phyloP scores from a whole-genome alignment of 2,888 invertebrate genomes.

The Ganaspis brasiliensis region DNA sequence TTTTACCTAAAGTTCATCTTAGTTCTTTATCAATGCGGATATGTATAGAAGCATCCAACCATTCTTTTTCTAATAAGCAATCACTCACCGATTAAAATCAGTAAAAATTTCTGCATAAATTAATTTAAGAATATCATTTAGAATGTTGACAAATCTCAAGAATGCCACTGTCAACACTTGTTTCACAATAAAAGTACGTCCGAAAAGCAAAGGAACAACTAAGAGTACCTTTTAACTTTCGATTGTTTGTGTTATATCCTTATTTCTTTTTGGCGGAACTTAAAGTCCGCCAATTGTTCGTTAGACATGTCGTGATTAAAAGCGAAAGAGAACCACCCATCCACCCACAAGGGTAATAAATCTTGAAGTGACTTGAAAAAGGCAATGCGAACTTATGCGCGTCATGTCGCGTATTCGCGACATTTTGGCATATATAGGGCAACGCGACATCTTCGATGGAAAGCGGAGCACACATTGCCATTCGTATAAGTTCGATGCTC shows the following conservation, averaged over 20 bases:
- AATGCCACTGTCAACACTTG: conserved; percentile 1
- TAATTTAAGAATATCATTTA: too few species aligned
- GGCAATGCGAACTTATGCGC: conserved; percentile 42
- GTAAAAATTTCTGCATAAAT: too few species aligned
- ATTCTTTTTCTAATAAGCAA: too few species aligned
- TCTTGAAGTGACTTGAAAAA: conserved; percentile 54
- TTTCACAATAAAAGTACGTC: conserved; percentile 10
- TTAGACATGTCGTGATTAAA: conserved; percentile 5
- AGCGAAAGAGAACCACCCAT: conserved; percentile 37
- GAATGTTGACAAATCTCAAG: too few species aligned
- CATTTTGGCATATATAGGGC: conserved; percentile 66
- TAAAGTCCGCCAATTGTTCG: not conserved
- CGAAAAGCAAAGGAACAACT: not conserved
- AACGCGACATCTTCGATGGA: conserved; percentile 58
- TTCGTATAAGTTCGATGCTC: conserved; percentile 56
- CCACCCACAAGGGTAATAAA: conserved; percentile 56
- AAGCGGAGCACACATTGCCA: conserved; percentile 60
- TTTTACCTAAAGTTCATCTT: too few species aligned
- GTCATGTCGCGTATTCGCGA: conserved; percentile 52
- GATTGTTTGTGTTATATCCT: conserved; percentile 1
- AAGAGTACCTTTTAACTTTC: not conserved
- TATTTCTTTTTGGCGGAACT: not conserved
- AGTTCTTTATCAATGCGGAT: too few species aligned
- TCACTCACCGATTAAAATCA: too few species aligned
- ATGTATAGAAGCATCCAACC: too few species aligned